phyloP scores from a whole-genome alignment of 2,888 invertebrate species.

The Adelognathus sp. region DNA sequence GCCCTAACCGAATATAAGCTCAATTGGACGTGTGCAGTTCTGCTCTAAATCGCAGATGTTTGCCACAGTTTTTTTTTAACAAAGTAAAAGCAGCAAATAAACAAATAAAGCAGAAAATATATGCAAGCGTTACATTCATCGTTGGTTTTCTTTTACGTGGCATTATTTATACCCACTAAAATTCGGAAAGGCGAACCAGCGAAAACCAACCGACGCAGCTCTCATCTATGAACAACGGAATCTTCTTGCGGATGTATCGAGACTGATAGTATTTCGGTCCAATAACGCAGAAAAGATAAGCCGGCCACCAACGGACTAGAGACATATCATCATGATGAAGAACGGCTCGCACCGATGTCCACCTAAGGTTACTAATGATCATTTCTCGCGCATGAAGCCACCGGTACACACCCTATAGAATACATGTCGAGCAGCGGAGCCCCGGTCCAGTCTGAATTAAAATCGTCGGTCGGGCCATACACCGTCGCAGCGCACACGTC shows the following conservation, averaged over 20 bases:
- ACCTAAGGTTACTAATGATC: conserved; percentile 81
- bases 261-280: conserved; percentile 35
- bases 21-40: too few relatives aligned
- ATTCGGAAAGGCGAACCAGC: not conserved
- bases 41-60: too few relatives aligned
- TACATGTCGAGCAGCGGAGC: conserved; percentile 77
- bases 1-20: too few relatives aligned
- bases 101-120: too few relatives aligned
- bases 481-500: conserved; percentile 13
- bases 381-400: conserved; percentile 65
- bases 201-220: conserved; percentile 3
- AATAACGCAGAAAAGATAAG: conserved; percentile 56
- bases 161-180: conserved; percentile 14
- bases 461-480: conserved; percentile 76
- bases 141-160: not conserved
- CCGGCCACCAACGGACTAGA: conserved; percentile 45
- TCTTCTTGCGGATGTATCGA: conserved; percentile 45
- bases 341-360: conserved; percentile 78
- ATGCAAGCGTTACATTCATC: conserved; percentile 34
- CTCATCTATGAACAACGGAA: conserved; percentile 65
- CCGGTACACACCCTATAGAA: conserved; percentile 70
- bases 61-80: too few relatives aligned
- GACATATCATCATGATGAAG: conserved; percentile 79
- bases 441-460: conserved; percentile 78
- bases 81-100: too few relatives aligned